These are phyloP conservation scores for Lethenteron camtschaticum DNA, from an alignment of 2,113 vertebrate genomes.

Conservation along the genomic window DNA sequence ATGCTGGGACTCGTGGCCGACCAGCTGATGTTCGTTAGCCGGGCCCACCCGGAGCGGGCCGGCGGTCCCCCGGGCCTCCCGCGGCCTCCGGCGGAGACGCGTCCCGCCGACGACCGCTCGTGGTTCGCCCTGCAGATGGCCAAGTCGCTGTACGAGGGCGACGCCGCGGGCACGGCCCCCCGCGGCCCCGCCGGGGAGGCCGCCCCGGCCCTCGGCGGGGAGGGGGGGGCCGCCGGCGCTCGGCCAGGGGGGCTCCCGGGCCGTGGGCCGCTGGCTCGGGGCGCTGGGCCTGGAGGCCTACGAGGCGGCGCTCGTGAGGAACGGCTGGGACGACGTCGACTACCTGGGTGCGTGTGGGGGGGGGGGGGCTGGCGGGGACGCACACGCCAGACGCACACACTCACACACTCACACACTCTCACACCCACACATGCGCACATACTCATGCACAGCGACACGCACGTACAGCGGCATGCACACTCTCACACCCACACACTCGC, in stretches of 20 bases:
- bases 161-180: conserved; percentile 18
- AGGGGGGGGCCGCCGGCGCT: conserved; percentile 12
- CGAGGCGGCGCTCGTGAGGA: conserved; percentile 63
- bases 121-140: conserved; percentile 84
- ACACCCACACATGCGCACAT: not conserved
- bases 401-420: not conserved
- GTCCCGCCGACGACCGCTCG: conserved; percentile 48
- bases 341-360: conserved; percentile 42
- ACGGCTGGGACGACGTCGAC: conserved; percentile 90
- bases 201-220: conserved; percentile 13
- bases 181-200: not conserved
- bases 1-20: conserved; percentile 20
- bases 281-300: conserved; percentile 60
- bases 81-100: conserved; percentile 10
- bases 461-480: not conserved
- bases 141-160: conserved; percentile 61
- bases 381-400: not conserved
- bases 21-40: conserved; percentile 19
- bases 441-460: not conserved
- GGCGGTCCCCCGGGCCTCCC: conserved; percentile 14
- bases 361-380: not conserved
- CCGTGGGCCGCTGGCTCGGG: conserved; percentile 61
- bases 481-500: not conserved
- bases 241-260: conserved; percentile 20
- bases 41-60: conserved; percentile 19